Base-by-base conservation (phyloP, 2,888 invertebrate species). In the Agriopis leucophaearia region DNA sequence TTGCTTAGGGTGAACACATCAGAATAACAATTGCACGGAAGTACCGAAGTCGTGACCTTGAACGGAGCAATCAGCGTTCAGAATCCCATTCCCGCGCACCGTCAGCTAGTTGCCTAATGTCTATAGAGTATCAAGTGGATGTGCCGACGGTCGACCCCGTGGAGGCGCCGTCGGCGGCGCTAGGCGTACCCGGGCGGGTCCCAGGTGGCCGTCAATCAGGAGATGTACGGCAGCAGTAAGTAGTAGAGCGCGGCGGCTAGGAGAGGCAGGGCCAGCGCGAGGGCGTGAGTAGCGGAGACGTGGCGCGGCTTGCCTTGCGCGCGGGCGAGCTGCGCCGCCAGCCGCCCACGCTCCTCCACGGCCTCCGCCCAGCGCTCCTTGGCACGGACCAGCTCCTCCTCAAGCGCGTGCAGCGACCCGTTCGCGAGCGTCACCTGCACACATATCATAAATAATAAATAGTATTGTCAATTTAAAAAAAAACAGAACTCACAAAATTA, bases 341-440 rank as follows among this genome's bases (percentile, higher is more conserved):
- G 89, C 63, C 94, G 92, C 65, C 95, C 91, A 78, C 95, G 95
- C 79, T 96, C 96, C 36, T 94, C 95, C 78, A 94, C 91, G 67
- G 95, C 95, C 76, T 94, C 94, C 68, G 96, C 96, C 93, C 96
- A 97, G 76, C 96, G 94, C 85, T 96, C 96, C 83, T 97, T 97
- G 71, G 97, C 94, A 57, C 95, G 92, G 65, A 96, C 95, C 78
- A 97, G 89, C 87, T 97, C 97, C 84, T 97, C 96, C 83, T 96
- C 96, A 35, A 97, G 90, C 80, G 95, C 95, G 80, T 94, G 94
- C 80, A 96, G 87, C 82, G 95, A 91, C 38, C 96, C 95, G 80
- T 91, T 90, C 74, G 90, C 90, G 73, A 92, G 74, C 72, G 88
- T 88, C 71, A 84, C 85, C 71, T 84, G 88, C 75, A 13, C 1